Base-by-base conservation (phyloP, 2,113 vertebrate species). In the Clarias macrocephalus region DNA sequence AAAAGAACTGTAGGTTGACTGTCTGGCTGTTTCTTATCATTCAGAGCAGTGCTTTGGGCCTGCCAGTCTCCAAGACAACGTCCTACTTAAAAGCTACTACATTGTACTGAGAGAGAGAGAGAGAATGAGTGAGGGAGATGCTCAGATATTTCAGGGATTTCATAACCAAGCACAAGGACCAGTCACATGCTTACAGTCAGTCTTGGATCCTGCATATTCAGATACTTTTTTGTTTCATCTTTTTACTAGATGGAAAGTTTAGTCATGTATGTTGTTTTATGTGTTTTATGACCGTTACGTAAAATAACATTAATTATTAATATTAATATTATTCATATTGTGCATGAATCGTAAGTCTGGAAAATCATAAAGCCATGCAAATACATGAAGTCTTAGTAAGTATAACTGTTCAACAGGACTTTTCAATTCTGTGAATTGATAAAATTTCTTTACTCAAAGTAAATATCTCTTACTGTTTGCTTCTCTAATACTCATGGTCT, bases 41-140 rank as follows among this genome's bases (percentile, higher is more conserved):
- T 88, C 82, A 66, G 87, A 18, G 52, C 86, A 21, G 86, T 82
- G 83, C 90, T 93, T 85, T 88, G 85, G 84, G 89, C 72, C 86
- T 86, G 91, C 86, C 89, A n/a, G 93, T 94, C 92, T 92, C 94
- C 93, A 94, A 87, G 92, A 93, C 94, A 92, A 94, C 92, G 83
- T 93, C 90, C 93, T 92, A 91, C 92, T 93, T 93, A 89, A 81
- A 81, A 91, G 87, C 79, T 10, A 33, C 90, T 90, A n/a, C 25
- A 82, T 86, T 90, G 85, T 70, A 83, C 84, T 83, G 59, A 16
- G 25, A 68, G 65, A 30, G 8, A 60, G 70, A 21, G 25, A 66
- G 60, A n/a, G 42, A 52, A 23, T 30, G 65, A 33, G 81, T 54
- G 60, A 37, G 80, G n/a, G 52, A 56, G 48, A 56, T 76, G 86